A percentile compares a stretch with the other conserved stretches of the same genome.
These are phyloP conservation scores for Tricholaema leucomelas DNA, from an alignment of 2,113 vertebrate genomes.

Conservation along the genomic window DNA sequence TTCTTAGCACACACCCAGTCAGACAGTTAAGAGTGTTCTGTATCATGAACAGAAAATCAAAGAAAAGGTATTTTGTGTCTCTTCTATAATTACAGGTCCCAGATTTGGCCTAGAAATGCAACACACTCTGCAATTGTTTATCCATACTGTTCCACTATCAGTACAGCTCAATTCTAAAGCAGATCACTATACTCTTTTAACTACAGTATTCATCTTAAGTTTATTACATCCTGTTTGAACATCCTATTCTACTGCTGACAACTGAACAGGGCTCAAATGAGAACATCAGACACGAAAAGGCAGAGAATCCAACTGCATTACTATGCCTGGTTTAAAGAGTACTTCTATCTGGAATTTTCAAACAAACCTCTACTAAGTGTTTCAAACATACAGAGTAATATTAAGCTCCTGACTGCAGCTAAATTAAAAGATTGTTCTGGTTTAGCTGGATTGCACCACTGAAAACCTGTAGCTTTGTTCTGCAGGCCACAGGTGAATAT, in stretches of 20 bases:
- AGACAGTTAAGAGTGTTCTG: not conserved
- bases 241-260: not conserved
- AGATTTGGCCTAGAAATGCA: not conserved
- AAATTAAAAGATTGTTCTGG: not conserved
- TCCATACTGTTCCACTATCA: not conserved
- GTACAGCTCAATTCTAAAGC: not conserved
- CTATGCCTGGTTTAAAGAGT: not conserved
- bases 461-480: not conserved
- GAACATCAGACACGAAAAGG: not conserved
- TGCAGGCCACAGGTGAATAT: not conserved
- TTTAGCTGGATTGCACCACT: not conserved
- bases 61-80: not conserved
- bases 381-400: not conserved
- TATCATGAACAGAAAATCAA: not conserved
- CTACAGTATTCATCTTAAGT: not conserved
- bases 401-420: not conserved
- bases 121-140: not conserved
- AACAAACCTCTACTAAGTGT: not conserved
- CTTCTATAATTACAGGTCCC: not conserved
- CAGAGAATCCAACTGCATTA: not conserved
- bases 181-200: not conserved
- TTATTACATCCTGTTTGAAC: not conserved
- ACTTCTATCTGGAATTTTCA: not conserved
- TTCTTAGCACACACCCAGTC: not conserved
- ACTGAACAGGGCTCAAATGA: not conserved